Conservation (phyloP, 2,797 vertebrate genomes). For the Sphenopsis melanotis region DNA sequence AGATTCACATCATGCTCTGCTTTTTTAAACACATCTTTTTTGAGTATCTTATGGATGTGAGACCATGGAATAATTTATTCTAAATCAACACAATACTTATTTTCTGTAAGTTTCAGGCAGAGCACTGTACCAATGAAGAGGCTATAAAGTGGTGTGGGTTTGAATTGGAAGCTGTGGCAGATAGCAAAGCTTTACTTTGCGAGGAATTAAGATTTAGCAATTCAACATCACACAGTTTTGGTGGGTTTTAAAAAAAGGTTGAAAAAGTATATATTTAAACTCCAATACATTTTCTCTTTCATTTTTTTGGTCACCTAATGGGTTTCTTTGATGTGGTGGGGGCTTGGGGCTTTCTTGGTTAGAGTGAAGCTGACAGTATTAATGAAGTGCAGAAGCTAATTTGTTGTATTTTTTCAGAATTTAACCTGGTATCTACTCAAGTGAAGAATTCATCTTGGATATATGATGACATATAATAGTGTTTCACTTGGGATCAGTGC, state of each 20-base stretch:
- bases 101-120: not conserved
- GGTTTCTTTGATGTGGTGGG: not conserved
- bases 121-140: not conserved
- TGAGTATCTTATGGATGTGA: not conserved
- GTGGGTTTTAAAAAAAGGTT: not conserved
- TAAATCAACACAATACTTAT: not conserved
- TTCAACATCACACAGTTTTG: not conserved
- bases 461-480: slow-evolving; percentile 21
- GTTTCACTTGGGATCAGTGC: slow-evolving; percentile 11
- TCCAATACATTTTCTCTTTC: not conserved
- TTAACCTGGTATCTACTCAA: slow-evolving; percentile 10
- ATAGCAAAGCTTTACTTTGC: not conserved
- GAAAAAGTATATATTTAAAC: not conserved
- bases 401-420: slow-evolving; percentile 32
- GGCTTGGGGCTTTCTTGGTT: not conserved
- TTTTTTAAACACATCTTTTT: not conserved
- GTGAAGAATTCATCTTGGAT: slow-evolving; percentile 35
- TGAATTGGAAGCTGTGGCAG: not conserved
- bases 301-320: not conserved
- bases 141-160: not conserved
- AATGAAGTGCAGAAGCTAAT: slow-evolving; percentile 50
- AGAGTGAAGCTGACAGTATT: slow-evolving; percentile 5
- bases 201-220: not conserved
- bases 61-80: not conserved
- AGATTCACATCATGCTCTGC: not conserved